Evolutionary conservation across 2,113 vertebrate species (phyloP).

Genomic region (Brachypodius melanocephalos): DNA sequence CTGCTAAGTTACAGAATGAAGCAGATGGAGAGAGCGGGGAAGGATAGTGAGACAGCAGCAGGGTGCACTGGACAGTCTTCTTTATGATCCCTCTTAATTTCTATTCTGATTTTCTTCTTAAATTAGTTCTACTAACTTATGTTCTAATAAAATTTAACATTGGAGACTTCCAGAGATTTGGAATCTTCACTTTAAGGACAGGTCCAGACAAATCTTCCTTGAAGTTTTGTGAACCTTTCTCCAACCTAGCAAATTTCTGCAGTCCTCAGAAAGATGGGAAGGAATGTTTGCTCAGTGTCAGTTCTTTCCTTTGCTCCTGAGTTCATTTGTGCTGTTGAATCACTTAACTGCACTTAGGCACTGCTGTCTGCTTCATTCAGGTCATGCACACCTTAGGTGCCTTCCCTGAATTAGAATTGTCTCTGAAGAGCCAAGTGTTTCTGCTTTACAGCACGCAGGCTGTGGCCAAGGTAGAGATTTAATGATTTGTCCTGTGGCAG

Average conservation of each 20-base stretch:
- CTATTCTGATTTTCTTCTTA: not conserved
- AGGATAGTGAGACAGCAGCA: not conserved
- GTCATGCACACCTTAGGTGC: accelerated
- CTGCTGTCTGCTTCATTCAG: not conserved
- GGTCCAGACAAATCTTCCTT: not conserved
- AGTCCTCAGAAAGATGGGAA: not conserved
- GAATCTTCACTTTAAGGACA: not conserved
- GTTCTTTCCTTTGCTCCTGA: not conserved
- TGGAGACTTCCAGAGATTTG: not conserved
- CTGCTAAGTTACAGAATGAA: not conserved
- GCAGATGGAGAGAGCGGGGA: not conserved
- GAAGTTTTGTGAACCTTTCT: not conserved
- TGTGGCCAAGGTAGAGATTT: not conserved
- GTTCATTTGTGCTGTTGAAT: not conserved
- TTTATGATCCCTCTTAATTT: not conserved
- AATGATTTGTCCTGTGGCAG: not conserved
- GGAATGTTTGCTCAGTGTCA: not conserved
- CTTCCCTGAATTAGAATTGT: not conserved
- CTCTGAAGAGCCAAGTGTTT: not conserved
- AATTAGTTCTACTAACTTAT: not conserved
- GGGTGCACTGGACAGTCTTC: not conserved
- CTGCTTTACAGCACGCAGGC: not conserved
- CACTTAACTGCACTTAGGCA: not conserved
- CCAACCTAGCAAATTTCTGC: not conserved
- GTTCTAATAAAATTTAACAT: not conserved